Evolutionary conservation across 2,797 vertebrate species (phyloP).

Genomic region (Liparis tanakae): DNA sequence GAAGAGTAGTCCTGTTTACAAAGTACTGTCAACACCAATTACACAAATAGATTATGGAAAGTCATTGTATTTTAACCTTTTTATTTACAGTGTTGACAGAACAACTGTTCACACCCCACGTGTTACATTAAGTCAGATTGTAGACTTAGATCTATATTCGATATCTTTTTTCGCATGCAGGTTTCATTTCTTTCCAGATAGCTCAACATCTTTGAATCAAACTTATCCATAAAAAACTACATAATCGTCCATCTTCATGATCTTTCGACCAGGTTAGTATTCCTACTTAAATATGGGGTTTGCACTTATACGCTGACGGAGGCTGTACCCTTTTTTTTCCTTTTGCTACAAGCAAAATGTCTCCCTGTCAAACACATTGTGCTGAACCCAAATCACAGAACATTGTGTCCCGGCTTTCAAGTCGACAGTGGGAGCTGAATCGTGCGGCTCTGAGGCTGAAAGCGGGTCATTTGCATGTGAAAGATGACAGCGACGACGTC

Average conservation of each 20-base stretch:
- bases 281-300: background rate
- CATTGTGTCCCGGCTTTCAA: conserved; percentile 67
- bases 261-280: background rate
- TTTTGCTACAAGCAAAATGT: conserved; percentile 30
- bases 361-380: conserved; percentile 55
- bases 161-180: too few relatives aligned
- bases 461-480: conserved; percentile 63
- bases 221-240: background rate
- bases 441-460: conserved; percentile 57
- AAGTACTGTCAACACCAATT: too few relatives aligned
- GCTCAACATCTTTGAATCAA: background rate
- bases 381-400: conserved; percentile 50
- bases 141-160: too few relatives aligned
- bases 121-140: too few relatives aligned
- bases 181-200: background rate
- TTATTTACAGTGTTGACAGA: too few relatives aligned
- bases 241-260: background rate
- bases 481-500: conserved; percentile 66
- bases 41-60: too few relatives aligned
- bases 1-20: background rate
- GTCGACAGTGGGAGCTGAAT: conserved; percentile 70
- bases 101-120: too few relatives aligned
- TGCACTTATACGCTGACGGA: conserved; percentile 17
- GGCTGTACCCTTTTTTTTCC: conserved; percentile 34
- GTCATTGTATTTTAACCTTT: too few relatives aligned